A percentile compares a stretch with the other conserved stretches of the same genome.
Conservation (phyloP, 2,797 vertebrate species). For the Crocidura indochinensis region DNA sequence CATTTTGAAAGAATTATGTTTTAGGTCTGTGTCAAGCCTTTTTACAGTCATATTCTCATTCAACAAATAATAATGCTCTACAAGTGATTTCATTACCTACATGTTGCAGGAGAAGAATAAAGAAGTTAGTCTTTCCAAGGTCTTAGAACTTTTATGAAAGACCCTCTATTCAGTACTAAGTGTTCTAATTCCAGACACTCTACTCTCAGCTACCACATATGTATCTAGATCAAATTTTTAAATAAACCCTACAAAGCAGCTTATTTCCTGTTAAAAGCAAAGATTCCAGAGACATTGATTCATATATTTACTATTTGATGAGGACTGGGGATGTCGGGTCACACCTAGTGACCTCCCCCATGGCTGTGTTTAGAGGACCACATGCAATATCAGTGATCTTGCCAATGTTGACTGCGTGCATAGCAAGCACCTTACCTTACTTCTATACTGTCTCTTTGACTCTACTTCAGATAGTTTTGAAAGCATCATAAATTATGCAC, state of each 20-base stretch:
- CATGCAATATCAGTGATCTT: not conserved
- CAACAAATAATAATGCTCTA: conserved; percentile 13
- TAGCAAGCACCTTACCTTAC: too few species aligned
- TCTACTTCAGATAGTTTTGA: too few species aligned
- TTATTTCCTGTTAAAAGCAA: not conserved
- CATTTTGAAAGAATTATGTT: conserved; percentile 32
- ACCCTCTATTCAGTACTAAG: not conserved
- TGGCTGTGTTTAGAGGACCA: not conserved
- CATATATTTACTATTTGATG: too few species aligned
- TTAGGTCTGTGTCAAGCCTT: not conserved
- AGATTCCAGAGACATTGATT: not conserved
- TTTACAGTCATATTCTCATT: conserved; percentile 26
- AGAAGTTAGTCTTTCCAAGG: conserved; percentile 5
- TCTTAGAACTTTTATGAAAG: not conserved
- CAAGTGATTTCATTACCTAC: not conserved
- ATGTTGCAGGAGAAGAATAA: conserved; percentile 21
- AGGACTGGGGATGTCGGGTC: too few species aligned
- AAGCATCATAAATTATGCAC: too few species aligned
- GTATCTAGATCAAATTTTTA: not conserved
- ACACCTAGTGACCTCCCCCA: too few species aligned
- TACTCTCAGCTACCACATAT: not conserved
- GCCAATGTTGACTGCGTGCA: too few species aligned
- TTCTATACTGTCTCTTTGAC: too few species aligned
- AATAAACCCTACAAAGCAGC: not conserved
- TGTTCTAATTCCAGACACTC: not conserved